These are phyloP conservation scores for Rotaria macrura DNA, from an alignment of 2,888 invertebrate genomes.

Conservation along the genomic window DNA sequence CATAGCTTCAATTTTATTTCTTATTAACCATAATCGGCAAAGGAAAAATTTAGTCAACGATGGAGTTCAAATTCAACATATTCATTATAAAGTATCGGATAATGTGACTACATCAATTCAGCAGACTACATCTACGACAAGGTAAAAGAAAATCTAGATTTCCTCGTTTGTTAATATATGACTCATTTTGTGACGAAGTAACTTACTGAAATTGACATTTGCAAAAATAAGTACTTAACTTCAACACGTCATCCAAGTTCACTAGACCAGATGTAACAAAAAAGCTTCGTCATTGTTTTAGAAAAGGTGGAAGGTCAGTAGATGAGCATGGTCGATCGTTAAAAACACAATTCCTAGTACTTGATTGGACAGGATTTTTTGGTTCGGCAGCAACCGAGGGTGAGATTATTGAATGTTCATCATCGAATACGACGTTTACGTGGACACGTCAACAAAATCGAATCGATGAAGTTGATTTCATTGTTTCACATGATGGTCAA, in stretches of 20 bases:
- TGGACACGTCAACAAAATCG: background rate
- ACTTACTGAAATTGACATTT: too few species aligned
- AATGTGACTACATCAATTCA: background rate
- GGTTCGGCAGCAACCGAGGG: background rate
- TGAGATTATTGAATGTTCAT: background rate
- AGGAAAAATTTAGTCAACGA: background rate
- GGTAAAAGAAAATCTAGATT: too few species aligned
- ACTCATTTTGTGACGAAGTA: too few species aligned
- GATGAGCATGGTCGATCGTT: background rate
- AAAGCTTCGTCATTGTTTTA: background rate
- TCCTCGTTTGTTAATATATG: too few species aligned
- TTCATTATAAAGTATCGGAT: background rate
- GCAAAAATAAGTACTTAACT: too few species aligned
- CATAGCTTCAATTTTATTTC: background rate
- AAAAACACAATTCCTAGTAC: background rate
- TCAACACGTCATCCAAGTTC: too few species aligned
- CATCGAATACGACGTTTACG: background rate
- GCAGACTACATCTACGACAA: background rate
- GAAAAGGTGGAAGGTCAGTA: background rate
- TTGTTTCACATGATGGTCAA: background rate
- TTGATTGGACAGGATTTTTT: background rate
- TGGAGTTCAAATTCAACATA: background rate
- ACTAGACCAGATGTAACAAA: too few species aligned
- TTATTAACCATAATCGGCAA: background rate
- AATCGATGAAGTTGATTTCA: background rate